These are phyloP conservation scores for Cheilosia soror DNA, from an alignment of 2,888 invertebrate genomes.

Conservation along the genomic window DNA sequence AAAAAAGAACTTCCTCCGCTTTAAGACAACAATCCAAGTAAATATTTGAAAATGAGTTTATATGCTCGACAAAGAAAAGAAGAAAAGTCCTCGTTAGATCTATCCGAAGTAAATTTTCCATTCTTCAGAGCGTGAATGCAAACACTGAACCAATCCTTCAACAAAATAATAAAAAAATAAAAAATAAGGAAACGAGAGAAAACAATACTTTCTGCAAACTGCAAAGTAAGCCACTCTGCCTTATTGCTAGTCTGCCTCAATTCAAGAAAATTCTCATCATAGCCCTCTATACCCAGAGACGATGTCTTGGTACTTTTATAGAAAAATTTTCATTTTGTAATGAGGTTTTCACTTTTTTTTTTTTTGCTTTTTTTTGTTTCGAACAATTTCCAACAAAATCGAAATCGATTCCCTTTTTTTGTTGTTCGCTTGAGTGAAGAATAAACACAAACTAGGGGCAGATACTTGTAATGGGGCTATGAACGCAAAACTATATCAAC, in stretches of 20 bases:
- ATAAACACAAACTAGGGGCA: constrained; percentile 46
- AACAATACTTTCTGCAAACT: constrained; percentile 32
- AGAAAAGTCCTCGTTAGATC: constrained; percentile 4
- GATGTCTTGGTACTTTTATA: neutral
- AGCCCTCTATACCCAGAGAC: neutral
- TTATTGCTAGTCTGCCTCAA: constrained; percentile 19
- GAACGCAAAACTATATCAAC: constrained; percentile 39
- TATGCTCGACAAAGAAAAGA: constrained; percentile 32
- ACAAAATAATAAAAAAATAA: no score
- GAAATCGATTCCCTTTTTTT: constrained; percentile 40
- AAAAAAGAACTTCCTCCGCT: neutral
- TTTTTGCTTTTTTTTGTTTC: constrained; percentile 5
- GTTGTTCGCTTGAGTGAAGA: constrained; percentile 41
- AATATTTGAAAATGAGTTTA: constrained; percentile 68
- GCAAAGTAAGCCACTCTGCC: constrained; percentile 42
- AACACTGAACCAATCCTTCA: neutral
- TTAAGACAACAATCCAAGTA: constrained; percentile 50
- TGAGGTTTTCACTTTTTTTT: constrained; percentile 29
- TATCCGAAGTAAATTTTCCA: constrained; percentile 5
- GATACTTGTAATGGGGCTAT: constrained; percentile 29
- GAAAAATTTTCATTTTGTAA: constrained; percentile 59
- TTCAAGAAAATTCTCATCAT: neutral
- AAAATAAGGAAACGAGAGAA: neutral
- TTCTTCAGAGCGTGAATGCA: constrained; percentile 23
- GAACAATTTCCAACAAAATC: constrained; percentile 27